Evolutionary conservation across 2,888 invertebrate species (phyloP), one percentile per base, ranked within the genome.

Genomic region (Apoda limacodes): DNA sequence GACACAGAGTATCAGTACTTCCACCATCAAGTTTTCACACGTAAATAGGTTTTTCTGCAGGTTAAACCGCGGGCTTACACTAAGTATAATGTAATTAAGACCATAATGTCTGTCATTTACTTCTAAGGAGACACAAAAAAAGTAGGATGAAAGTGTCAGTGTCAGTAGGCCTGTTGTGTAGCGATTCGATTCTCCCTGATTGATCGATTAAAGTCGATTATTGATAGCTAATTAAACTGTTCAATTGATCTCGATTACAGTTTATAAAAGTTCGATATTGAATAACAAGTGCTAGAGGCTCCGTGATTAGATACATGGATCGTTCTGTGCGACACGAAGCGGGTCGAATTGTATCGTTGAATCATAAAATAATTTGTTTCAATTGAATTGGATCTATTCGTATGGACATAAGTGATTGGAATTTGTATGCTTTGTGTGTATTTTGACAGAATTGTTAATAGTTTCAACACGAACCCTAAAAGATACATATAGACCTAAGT

Each of bases 221-320:
- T 63, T 66, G 69, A 70, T 63, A 61, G 64, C 69, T 71, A 71
- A 78, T 74, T 63, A 74, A 69, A 71, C 57, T 49, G 64, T 58
- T 67, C 76, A 76, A 76, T 76, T 75, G 78, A 65, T 67, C 64
- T 72, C 71, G 54, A 76, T 76, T 75, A 72, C 66, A 60, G 53
- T 67, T 65, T 63, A 60, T 70, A 72, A 69, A 71, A 70, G 53
- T 65, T 55, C 55, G 61, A 69, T 74, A 74, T 67, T 55, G 56
- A 62, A 71, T 67, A 61, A 45, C 54, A 53, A 48, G 51, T 50
- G 43, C 47, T 44, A 37, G 40, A 46, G 48, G 42, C 50, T 48
- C 48, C 44, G 55, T 62, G 63, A 75, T 75, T 60, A 63, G 67
- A 72, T 70, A 64, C 61, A 66, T 65, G 64, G 70, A 69, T 68